phyloP scores from a whole-genome alignment of 2,888 invertebrate genomes.

The Drosophila greeni region DNA sequence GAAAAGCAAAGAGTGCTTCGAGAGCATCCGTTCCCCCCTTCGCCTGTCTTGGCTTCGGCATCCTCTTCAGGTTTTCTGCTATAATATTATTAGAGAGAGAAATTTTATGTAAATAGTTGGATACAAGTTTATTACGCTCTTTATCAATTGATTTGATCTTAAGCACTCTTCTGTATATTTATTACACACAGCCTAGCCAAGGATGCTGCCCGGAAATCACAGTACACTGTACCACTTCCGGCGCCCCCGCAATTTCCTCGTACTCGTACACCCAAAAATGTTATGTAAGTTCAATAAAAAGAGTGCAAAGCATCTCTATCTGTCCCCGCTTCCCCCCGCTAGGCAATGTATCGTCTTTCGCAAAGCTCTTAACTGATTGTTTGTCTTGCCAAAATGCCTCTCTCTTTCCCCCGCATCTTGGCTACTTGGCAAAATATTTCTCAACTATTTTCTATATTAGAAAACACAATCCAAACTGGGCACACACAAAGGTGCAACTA shows the following conservation, averaged over 20 bases:
- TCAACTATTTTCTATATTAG: constrained; percentile 74
- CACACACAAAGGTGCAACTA: constrained; percentile 62
- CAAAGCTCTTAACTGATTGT: constrained; percentile 75
- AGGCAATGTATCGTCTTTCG: constrained; percentile 47
- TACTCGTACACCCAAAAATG: too few species aligned
- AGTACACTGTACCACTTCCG: constrained; percentile 56
- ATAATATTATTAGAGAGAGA: constrained; percentile 65
- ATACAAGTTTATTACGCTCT: constrained; percentile 71
- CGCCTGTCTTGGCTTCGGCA: constrained; percentile 20
- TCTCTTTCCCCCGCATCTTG: constrained; percentile 49
- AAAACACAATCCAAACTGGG: constrained; percentile 60
- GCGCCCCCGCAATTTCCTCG: constrained; percentile 51
- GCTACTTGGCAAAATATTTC: constrained; percentile 72
- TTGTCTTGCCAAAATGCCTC: constrained; percentile 73
- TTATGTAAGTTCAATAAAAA: constrained; percentile 66
- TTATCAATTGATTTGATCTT: constrained; percentile 74
- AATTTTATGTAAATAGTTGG: constrained; percentile 68
- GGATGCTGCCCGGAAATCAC: constrained; percentile 68
- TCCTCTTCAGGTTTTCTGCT: constrained; percentile 49
- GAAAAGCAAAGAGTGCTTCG: constrained; percentile 46
- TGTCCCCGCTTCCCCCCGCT: constrained; percentile 17
- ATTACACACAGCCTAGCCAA: constrained; percentile 51
- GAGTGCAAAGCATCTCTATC: constrained; percentile 29
- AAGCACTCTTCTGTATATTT: constrained; percentile 71
- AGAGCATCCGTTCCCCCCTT: constrained; percentile 23